Conservation (phyloP, 1,140 invertebrate species). For the Maconellicoccus hirsutus region DNA sequence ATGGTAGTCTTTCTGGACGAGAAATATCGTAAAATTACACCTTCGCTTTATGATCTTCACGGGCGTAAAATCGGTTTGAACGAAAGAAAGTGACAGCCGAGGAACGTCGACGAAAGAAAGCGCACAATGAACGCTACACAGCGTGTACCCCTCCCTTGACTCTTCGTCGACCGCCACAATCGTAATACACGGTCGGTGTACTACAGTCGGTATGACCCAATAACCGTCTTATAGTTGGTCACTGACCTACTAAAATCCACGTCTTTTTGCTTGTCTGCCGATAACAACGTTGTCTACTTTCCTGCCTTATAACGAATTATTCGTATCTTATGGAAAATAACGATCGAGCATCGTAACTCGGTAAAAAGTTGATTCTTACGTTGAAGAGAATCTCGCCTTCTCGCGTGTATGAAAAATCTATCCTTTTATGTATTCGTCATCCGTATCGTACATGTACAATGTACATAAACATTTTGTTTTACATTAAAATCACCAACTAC, state of each 20-base stretch:
- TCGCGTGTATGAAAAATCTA: too few species aligned
- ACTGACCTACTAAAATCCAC: not conserved
- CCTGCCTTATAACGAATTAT: too few species aligned
- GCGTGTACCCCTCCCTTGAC: not conserved
- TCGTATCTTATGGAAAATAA: too few species aligned
- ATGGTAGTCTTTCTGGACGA: not conserved
- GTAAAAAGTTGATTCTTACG: too few species aligned
- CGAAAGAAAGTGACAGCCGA: constrained; percentile 1
- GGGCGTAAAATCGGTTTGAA: not conserved
- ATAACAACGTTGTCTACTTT: not conserved
- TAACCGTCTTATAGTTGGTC: not conserved
- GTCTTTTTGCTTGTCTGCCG: not conserved
- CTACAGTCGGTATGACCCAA: not conserved
- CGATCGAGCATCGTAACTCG: too few species aligned
- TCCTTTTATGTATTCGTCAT: too few species aligned
- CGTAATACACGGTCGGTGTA: not conserved
- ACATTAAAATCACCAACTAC: too few species aligned
- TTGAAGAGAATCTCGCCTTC: too few species aligned
- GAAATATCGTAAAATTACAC: not conserved
- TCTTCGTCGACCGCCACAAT: not conserved
- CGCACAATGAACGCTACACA: not conserved
- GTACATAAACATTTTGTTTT: too few species aligned
- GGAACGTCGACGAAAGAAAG: not conserved
- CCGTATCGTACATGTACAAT: too few species aligned
- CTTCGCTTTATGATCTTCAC: not conserved